phyloP scores from a whole-genome alignment of 1,140 invertebrate genomes.

The Sycobia sp. region DNA sequence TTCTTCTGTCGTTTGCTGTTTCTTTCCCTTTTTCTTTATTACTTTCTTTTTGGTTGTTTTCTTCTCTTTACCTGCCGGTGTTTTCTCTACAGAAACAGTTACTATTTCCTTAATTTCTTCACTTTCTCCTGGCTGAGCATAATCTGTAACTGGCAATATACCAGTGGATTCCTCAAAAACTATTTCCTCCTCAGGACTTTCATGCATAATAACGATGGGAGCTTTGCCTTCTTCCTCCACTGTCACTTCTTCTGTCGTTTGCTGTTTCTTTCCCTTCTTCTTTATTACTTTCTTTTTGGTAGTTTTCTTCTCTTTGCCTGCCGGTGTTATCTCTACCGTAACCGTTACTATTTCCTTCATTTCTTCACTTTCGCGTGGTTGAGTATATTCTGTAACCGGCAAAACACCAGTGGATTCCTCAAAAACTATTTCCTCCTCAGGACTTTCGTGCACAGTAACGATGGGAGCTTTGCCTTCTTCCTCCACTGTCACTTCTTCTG shows the following conservation, averaged over 20 bases:
- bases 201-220: too few relatives aligned
- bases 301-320: too few relatives aligned
- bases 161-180: too few relatives aligned
- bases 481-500: conserved; percentile 59
- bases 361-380: conserved; percentile 9
- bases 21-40: conserved; percentile 48
- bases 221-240: too few relatives aligned
- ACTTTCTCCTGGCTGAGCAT: too few relatives aligned
- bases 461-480: conserved; percentile 57
- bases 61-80: conserved; percentile 28
- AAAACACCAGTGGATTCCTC: not conserved
- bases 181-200: too few relatives aligned
- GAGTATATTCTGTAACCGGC: not conserved
- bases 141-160: too few relatives aligned
- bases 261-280: conserved; percentile 49
- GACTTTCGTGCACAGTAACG: conserved; percentile 39
- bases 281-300: too few relatives aligned
- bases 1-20: conserved; percentile 49
- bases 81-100: conserved; percentile 5
- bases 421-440: conserved; percentile 30
- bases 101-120: too few relatives aligned
- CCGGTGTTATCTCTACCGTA: too few relatives aligned
- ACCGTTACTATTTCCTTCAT: too few relatives aligned
- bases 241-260: not conserved
- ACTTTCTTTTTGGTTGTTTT: conserved; percentile 39